Percentiles rank a stretch among this genome's conserved stretches.
Evolutionary conservation across 2,888 invertebrate species (phyloP).

Genomic region (Eristalinus aeneus): DNA sequence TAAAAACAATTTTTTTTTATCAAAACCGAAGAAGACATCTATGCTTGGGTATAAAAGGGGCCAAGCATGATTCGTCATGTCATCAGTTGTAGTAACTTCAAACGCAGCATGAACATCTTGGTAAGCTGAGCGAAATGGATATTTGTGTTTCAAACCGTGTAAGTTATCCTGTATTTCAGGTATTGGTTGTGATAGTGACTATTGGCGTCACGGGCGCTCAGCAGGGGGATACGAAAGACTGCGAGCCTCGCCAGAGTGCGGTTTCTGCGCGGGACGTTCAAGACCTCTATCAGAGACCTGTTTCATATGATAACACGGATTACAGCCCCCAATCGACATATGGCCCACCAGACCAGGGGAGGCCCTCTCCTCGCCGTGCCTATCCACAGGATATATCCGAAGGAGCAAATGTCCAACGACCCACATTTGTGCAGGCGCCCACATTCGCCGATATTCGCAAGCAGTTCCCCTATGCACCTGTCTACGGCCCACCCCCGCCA

Average conservation of each 20-base stretch:
- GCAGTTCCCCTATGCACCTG: constrained; percentile 37
- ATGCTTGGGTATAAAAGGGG: constrained; percentile 52
- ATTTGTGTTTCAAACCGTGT: not conserved
- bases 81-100: constrained; percentile 51
- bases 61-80: constrained; percentile 12
- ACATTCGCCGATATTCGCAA: constrained; percentile 33
- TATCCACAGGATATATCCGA: constrained; percentile 47
- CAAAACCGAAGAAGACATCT: constrained; percentile 9
- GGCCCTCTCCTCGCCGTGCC: constrained; percentile 11
- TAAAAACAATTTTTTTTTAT: constrained; percentile 7
- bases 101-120: constrained; percentile 55
- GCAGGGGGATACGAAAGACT: constrained; percentile 42
- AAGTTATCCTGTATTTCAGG: constrained; percentile 7
- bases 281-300: constrained; percentile 48
- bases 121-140: constrained; percentile 19
- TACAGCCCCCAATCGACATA: constrained; percentile 52
- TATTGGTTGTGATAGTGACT: constrained; percentile 22
- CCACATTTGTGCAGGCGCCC: not conserved
- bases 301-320: constrained; percentile 26
- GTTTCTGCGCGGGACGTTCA: constrained; percentile 41
- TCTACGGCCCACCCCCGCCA: constrained; percentile 56
- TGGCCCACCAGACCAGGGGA: constrained; percentile 52
- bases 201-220: constrained; percentile 33
- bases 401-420: constrained; percentile 20
- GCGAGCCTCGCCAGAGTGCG: constrained; percentile 33